These are phyloP conservation scores for Sinocyclocheilus anophthalmus DNA, from an alignment of 2,113 vertebrate genomes.

Conservation along the genomic window DNA sequence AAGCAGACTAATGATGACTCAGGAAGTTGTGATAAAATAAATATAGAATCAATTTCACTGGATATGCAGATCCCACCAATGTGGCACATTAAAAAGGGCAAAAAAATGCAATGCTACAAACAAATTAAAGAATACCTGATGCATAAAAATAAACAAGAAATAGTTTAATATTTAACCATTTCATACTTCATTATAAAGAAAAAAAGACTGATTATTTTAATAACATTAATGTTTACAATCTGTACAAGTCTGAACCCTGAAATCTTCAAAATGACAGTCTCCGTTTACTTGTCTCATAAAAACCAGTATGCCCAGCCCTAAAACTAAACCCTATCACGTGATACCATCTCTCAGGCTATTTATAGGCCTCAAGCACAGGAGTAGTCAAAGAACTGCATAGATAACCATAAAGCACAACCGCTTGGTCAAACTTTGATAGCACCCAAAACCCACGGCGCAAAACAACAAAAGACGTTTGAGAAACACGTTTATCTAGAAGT, in stretches of 20 bases:
- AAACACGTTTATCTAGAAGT: conserved; percentile 47
- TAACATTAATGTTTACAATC: neutral
- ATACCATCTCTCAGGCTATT: conserved; percentile 18
- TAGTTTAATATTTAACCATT: neutral
- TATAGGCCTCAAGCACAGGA: conserved; percentile 15
- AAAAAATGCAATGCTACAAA: neutral
- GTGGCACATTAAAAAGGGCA: neutral
- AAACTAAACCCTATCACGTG: neutral
- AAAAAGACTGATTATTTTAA: neutral
- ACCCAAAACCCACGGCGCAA: neutral
- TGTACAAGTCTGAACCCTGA: neutral
- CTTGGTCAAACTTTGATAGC: conserved; percentile 40
- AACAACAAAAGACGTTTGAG: conserved; percentile 31
- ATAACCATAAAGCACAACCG: conserved; percentile 23
- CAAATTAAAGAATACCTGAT: too few species aligned
- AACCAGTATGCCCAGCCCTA: conserved; percentile 1
- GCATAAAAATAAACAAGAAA: neutral
- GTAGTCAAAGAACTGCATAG: conserved; percentile 16
- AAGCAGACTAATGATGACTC: neutral
- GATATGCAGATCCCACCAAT: neutral
- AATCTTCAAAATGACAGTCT: neutral
- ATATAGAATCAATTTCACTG: neutral
- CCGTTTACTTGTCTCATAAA: conserved; percentile 4
- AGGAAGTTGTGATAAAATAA: neutral
- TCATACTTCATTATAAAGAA: neutral